A percentile compares a stretch with the other conserved stretches of the same genome.
These are phyloP conservation scores for Selene dorsalis DNA, from an alignment of 2,797 vertebrate genomes.

Conservation along the genomic window DNA sequence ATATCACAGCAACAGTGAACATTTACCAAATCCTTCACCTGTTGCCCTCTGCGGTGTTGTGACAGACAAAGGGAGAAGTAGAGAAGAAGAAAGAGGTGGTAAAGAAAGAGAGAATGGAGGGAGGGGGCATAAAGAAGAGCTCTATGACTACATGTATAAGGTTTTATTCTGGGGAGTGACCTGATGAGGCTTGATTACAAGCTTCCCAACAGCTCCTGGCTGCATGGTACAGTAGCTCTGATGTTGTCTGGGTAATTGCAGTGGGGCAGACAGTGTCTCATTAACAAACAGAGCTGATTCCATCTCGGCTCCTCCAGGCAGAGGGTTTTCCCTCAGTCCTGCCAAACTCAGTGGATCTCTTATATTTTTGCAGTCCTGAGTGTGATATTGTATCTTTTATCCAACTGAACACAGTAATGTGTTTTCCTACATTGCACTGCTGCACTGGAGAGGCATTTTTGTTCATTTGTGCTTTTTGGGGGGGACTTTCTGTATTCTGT, in stretches of 20 bases:
- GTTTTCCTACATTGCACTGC: not conserved
- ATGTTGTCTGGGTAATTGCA: slow-evolving; percentile 27
- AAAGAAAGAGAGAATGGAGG: not conserved
- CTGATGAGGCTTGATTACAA: slow-evolving; percentile 23
- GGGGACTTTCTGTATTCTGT: not conserved
- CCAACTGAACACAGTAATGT: not conserved
- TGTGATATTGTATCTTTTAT: not conserved
- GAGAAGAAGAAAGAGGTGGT: not conserved
- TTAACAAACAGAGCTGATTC: slow-evolving; percentile 29
- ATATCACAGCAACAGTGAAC: not conserved
- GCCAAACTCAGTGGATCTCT: not conserved
- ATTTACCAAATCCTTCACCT: not conserved
- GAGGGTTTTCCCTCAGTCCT: slow-evolving; percentile 7
- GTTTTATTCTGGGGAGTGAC: slow-evolving; percentile 14
- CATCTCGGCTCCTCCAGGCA: not conserved
- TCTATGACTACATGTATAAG: slow-evolving; percentile 1
- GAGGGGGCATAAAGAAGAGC: not conserved
- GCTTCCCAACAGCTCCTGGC: not conserved
- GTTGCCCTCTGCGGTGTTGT: not conserved
- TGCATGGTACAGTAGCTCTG: slow-evolving; percentile 15
- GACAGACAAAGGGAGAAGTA: not conserved
- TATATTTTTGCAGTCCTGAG: not conserved
- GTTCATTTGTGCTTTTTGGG: not conserved
- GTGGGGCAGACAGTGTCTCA: slow-evolving; percentile 8
- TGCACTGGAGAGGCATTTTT: too few species aligned